phyloP scores from a whole-genome alignment of 2,888 invertebrate genomes.

The Parnassius glacialis region DNA sequence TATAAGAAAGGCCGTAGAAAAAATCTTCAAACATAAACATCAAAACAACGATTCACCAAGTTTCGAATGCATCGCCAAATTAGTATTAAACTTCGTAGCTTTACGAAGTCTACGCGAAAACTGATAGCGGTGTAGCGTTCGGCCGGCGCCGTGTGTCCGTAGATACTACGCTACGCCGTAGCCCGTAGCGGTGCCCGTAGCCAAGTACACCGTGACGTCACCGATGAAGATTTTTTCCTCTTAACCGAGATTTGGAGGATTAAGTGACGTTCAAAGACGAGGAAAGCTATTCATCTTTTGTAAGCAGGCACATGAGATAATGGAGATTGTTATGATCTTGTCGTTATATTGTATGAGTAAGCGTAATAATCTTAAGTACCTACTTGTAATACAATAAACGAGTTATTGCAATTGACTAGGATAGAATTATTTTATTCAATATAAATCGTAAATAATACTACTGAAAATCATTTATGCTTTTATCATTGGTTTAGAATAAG shows the following conservation, averaged over 20 bases:
- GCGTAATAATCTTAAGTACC: not conserved
- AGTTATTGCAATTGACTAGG: too few relatives aligned
- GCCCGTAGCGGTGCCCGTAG: conserved; percentile 51
- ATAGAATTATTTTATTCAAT: too few relatives aligned
- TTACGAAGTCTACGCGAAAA: conserved; percentile 33
- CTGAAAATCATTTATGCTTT: too few relatives aligned
- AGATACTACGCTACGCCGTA: conserved; percentile 59
- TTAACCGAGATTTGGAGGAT: conserved; percentile 23
- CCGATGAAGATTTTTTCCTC: conserved; percentile 25
- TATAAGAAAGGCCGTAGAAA: too few relatives aligned
- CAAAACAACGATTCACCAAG: too few relatives aligned
- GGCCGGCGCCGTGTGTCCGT: conserved; percentile 60
- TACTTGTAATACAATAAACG: too few relatives aligned
- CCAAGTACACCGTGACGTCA: conserved; percentile 59
- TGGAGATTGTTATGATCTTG: not conserved
- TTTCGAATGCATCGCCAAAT: conserved; percentile 22
- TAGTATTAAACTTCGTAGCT: conserved; percentile 28
- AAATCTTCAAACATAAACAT: too few relatives aligned
- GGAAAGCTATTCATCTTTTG: conserved; percentile 19
- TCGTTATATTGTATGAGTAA: conserved; percentile 3
- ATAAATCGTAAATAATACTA: too few relatives aligned
- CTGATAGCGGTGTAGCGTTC: conserved; percentile 44
- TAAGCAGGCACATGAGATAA: conserved; percentile 10
- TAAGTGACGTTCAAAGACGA: conserved; percentile 13
- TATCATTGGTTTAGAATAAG: too few relatives aligned